Percentiles rank a stretch among this genome's conserved stretches.
Conservation (phyloP, 2,797 vertebrate species). For the Acipenser oxyrinchus region DNA sequence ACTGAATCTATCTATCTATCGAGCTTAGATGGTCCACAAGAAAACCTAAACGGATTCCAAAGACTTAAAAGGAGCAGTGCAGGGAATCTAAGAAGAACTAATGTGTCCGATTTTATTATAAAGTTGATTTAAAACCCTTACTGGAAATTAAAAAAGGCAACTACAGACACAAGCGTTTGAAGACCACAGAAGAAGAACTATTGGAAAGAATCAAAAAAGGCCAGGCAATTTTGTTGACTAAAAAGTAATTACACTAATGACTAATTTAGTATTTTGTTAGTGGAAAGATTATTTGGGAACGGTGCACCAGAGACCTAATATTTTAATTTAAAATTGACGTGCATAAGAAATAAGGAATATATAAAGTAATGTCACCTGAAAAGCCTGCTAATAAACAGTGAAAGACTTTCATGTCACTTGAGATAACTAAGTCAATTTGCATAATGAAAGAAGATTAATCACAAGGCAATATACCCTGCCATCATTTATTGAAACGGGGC, state of each 20-base stretch:
- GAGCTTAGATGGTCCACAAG: neutral
- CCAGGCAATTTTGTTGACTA: constrained; percentile 60
- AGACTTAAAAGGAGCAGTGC: constrained; percentile 31
- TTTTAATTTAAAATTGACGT: constrained; percentile 66
- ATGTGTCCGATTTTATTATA: constrained; percentile 30
- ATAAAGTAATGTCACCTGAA: constrained; percentile 46
- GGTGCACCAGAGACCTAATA: constrained; percentile 56
- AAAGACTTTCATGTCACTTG: constrained; percentile 69
- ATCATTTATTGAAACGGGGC: constrained; percentile 42
- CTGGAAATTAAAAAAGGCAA: constrained; percentile 17
- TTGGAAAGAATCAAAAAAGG: constrained; percentile 41
- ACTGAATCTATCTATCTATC: too few species aligned
- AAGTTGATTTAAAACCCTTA: too few species aligned
- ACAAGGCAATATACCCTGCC: constrained; percentile 54
- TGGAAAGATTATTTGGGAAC: constrained; percentile 36
- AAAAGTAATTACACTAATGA: constrained; percentile 76
- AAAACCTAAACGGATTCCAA: constrained; percentile 45
- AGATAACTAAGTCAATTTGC: constrained; percentile 57
- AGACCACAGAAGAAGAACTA: constrained; percentile 41
- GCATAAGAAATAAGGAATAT: constrained; percentile 58
- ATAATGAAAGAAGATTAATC: constrained; percentile 73
- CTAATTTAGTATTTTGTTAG: constrained; percentile 67
- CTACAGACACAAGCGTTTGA: constrained; percentile 46
- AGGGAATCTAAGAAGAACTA: constrained; percentile 36
- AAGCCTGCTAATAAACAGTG: constrained; percentile 75